Conservation (phyloP, 2,113 vertebrate species). For the Forbesichthys agassizii region DNA sequence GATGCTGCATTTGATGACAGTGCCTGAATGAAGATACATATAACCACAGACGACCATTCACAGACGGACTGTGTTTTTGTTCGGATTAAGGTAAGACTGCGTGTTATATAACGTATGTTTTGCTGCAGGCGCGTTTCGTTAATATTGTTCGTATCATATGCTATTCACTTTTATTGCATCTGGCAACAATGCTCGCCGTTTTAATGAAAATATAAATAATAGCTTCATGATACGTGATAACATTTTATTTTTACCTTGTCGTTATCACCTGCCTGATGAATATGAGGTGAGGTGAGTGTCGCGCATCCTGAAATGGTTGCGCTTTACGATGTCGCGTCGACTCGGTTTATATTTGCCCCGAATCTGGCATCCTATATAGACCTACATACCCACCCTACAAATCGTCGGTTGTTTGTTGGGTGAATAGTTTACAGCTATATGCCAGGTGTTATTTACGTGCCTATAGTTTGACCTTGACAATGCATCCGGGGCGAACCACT, state of each 20-base stretch:
- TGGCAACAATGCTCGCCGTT: background rate
- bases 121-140: background rate
- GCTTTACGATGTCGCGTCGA: slow-evolving; percentile 22
- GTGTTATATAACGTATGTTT: background rate
- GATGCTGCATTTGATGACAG: slow-evolving; percentile 45
- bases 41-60: background rate
- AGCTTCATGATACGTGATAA: background rate
- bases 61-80: background rate
- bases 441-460: background rate
- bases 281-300: slow-evolving; percentile 21
- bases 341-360: slow-evolving; percentile 12
- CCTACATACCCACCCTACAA: background rate
- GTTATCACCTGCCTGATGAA: slow-evolving; percentile 33
- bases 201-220: background rate
- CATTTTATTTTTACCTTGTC: slow-evolving; percentile 2
- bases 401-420: background rate
- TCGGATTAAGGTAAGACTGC: slow-evolving; percentile 45
- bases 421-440: background rate
- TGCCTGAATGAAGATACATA: slow-evolving; percentile 48
- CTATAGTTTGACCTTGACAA: slow-evolving; percentile 65
- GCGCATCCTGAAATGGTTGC: slow-evolving; percentile 15
- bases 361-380: background rate
- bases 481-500: slow-evolving; percentile 49
- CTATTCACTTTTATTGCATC: background rate
- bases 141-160: background rate